Evolutionary conservation across 2,888 invertebrate genomes (phyloP).

Genomic region (Agrenia bidenticulata): DNA sequence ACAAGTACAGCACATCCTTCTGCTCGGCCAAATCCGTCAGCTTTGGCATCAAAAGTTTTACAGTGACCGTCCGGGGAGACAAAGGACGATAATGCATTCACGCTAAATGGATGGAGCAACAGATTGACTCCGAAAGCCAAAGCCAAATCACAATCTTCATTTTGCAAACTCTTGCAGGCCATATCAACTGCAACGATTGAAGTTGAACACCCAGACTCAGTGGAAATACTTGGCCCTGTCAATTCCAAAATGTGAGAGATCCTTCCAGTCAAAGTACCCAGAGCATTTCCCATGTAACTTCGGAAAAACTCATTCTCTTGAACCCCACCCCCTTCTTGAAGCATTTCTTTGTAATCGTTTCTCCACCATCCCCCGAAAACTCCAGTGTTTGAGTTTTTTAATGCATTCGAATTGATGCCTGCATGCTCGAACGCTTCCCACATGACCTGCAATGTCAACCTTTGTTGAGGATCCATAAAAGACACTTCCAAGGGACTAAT

Average conservation of each 20-base stretch:
- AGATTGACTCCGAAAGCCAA: conserved; percentile 40
- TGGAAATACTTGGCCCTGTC: conserved; percentile 33
- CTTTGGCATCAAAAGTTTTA: conserved; percentile 55
- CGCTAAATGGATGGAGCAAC: conserved; percentile 25
- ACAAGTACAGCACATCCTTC: conserved; percentile 56
- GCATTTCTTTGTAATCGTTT: conserved; percentile 14
- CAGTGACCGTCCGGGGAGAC: conserved; percentile 53
- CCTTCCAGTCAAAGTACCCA: conserved; percentile 16
- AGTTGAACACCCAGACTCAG: conserved; percentile 33
- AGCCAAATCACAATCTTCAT: conserved; percentile 27
- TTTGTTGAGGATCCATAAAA: conserved; percentile 19
- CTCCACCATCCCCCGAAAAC: conserved; percentile 13
- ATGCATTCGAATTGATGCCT: conserved; percentile 5
- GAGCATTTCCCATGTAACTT: conserved; percentile 23
- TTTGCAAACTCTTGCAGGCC: conserved; percentile 19
- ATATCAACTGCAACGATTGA: conserved; percentile 29
- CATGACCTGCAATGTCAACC: conserved; percentile 2
- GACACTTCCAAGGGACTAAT: conserved; percentile 8
- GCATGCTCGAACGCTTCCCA: conserved; percentile 22
- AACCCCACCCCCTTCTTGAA: conserved; percentile 1
- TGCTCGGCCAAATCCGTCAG: conserved; percentile 56
- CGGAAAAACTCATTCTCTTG: conserved; percentile 16
- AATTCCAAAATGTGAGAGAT: conserved; percentile 25
- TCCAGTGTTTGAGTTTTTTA: conserved; percentile 6
- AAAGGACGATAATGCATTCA: conserved; percentile 16